phyloP scores from a whole-genome alignment of 2,113 vertebrate species.

The Protobothrops flavoviridis region DNA sequence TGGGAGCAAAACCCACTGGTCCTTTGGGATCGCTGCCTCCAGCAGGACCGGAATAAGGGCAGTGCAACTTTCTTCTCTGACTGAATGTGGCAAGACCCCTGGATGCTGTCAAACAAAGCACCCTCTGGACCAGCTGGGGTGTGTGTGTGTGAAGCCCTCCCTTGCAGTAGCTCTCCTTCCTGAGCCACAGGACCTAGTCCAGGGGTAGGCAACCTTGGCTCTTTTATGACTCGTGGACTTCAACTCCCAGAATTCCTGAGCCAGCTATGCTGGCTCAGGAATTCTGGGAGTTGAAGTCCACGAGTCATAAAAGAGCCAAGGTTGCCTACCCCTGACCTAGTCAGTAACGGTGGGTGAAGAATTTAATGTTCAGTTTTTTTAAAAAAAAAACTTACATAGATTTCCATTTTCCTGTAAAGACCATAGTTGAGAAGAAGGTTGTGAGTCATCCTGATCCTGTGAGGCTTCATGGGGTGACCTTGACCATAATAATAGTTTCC shows the following conservation, averaged over 20 bases:
- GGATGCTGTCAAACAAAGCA: not conserved
- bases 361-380: not conserved
- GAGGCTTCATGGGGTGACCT: slow-evolving; percentile 98
- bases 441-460: slow-evolving; percentile 98
- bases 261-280: no score
- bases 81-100: no score
- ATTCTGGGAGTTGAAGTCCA: no score
- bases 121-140: not conserved
- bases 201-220: no score
- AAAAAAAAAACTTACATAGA: slow-evolving; percentile 83
- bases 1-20: not conserved
- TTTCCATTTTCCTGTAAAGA: slow-evolving; percentile 98
- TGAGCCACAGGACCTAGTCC: not conserved
- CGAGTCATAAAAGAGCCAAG: no score
- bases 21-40: not conserved
- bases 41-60: no score
- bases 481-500: slow-evolving; percentile 99
- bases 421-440: slow-evolving; percentile 97
- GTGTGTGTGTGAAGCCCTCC: no score
- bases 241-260: no score
- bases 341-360: not conserved
- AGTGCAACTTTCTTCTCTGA: not conserved
- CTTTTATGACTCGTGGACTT: no score
- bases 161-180: not conserved
- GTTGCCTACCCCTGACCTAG: no score